Evolutionary conservation across 92 coral and sea anemone species (phyloP).

Genomic region (Pocillopora grandis): DNA sequence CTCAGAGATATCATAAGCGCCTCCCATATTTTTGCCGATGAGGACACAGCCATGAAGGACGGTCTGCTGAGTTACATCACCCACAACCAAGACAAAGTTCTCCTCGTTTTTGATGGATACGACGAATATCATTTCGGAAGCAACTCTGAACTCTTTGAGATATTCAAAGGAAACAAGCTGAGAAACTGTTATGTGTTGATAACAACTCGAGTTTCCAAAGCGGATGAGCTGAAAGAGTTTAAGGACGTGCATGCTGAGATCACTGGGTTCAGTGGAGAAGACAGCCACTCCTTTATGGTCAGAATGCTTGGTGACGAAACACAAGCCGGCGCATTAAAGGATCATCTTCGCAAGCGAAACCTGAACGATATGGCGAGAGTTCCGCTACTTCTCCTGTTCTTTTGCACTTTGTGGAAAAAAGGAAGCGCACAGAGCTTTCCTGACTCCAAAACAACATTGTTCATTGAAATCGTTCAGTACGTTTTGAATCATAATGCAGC

Average conservation of each 20-base stretch:
- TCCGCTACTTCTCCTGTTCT: slow-evolving; percentile 33
- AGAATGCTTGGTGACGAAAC: background rate
- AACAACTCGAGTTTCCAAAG: too few relatives aligned
- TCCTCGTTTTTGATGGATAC: slow-evolving; percentile 11
- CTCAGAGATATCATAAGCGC: background rate
- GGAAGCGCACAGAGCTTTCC: background rate
- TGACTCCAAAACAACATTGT: slow-evolving; percentile 8
- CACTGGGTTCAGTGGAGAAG: background rate
- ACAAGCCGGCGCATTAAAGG: background rate
- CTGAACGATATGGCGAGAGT: slow-evolving; percentile 1
- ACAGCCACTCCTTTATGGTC: background rate
- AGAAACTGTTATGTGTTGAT: too few relatives aligned
- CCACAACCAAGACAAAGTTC: background rate
- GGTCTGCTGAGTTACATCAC: background rate
- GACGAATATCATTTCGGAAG: slow-evolving; percentile 17
- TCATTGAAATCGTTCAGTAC: slow-evolving; percentile 7
- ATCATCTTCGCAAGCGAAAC: background rate
- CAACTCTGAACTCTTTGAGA: slow-evolving; percentile 18
- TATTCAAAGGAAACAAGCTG: slow-evolving; percentile 15
- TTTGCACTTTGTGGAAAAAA: slow-evolving; percentile 32
- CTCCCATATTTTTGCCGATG: slow-evolving; percentile 5
- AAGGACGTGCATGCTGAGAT: too few relatives aligned
- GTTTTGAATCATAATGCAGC: slow-evolving; percentile 1
- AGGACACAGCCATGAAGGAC: slow-evolving; percentile 7
- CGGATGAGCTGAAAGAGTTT: too few relatives aligned